Base-by-base conservation (phyloP, 30 jellyfish, hydroid and myxozoan species). In the Mastigias papua region DNA sequence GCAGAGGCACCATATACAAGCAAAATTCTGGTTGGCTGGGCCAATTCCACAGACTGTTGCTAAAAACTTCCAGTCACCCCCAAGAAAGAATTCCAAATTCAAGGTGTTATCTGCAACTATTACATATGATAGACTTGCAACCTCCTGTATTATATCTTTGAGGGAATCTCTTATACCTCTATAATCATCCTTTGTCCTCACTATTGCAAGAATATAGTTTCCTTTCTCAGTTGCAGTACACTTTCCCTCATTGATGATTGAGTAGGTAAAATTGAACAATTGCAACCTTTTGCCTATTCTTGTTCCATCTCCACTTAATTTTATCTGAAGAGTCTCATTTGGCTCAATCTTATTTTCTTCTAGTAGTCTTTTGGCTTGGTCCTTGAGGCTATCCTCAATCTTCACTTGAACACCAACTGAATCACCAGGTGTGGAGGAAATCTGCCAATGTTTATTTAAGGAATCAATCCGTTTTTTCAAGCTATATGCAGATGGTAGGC, bases 1-100 rank as follows among this genome's bases (percentile, higher is more conserved):
- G 90, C 93, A 83, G 3, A 15, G 69, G 48, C 93, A 83, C 88
- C 93, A 72, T 34, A 83, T 68, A 62, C 93, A 83, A 2, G 93
- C 88, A 61, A 16, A 83, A 26, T 83, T 62, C 67, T 69, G 88
- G 69, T 27, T 83, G 35, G 93, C 93, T 51, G 87, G 76, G 4
- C 87, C 87, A 27, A 76, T 76, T n/a, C 87, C 87, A 76, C 87
- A n/a, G n/a, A 76, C 87, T 42, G 87, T 76, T 16, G 87, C 87
- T 57, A 76, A 60, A 76, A 76, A 76, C 28, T 76, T 76, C 87
- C 81, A 76, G 87, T 76, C 87, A 22, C 87, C 87, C 22, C 87
- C 78, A 42, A 29, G 58, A 51, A 76, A 76, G 48, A 34, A 5
- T 35, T 33, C 58, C 79, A 21, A 76, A 15, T 37, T 3, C 27